A percentile compares a stretch with the other conserved stretches of the same genome.
phyloP scores from a whole-genome alignment of 2,888 invertebrate species.

The Lepidochitona cinerea region DNA sequence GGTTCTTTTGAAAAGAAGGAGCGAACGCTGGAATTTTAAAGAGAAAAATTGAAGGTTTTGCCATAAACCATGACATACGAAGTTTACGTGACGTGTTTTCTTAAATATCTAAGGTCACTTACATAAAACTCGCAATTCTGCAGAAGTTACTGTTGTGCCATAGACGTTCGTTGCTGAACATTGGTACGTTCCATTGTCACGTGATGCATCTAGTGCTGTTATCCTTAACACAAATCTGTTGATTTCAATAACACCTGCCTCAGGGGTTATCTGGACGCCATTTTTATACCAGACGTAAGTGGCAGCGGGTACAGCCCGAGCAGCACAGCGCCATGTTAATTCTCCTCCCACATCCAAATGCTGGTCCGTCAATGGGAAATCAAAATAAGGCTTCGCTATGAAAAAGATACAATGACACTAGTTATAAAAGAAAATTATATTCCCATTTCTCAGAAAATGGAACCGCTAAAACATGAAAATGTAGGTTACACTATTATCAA shows the following conservation, averaged over 20 bases:
- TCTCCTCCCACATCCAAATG: conserved; percentile 56
- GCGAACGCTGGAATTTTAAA: neutral
- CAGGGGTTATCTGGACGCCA: conserved; percentile 27
- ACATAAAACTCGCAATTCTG: conserved; percentile 89
- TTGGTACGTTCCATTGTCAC: conserved; percentile 95
- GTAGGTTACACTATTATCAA: too few species aligned
- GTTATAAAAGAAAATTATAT: too few species aligned
- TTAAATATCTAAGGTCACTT: conserved; percentile 63
- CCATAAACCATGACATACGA: neutral
- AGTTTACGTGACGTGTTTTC: neutral
- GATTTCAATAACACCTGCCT: conserved; percentile 23
- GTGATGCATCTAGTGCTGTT: conserved; percentile 31
- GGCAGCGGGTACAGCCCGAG: conserved; percentile 51
- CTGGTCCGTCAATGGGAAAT: conserved; percentile 55
- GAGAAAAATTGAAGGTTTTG: neutral
- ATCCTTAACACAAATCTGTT: conserved; percentile 45
- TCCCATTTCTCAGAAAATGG: too few species aligned
- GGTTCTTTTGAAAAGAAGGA: neutral
- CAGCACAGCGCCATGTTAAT: conserved; percentile 63
- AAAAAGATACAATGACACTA: too few species aligned
- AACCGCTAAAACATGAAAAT: too few species aligned
- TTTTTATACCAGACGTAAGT: conserved; percentile 61
- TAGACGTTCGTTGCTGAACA: conserved; percentile 85
- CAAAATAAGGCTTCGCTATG: conserved; percentile 61
- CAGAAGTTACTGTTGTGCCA: conserved; percentile 88